These are phyloP conservation scores for Carcharodon carcharias DNA, from an alignment of 2,797 vertebrate genomes.

Conservation along the genomic window DNA sequence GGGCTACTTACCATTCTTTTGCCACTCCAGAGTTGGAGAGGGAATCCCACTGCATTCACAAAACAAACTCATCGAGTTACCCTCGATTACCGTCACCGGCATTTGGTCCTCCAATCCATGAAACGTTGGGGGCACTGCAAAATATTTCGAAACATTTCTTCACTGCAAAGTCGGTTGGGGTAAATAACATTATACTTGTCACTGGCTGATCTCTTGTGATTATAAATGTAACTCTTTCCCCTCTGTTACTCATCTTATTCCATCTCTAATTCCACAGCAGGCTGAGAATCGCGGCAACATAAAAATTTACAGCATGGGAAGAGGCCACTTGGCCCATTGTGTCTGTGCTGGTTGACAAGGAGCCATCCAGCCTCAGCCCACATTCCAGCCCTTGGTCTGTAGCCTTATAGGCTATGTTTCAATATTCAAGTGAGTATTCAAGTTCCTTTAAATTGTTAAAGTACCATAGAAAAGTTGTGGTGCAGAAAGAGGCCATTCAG, in stretches of 20 bases:
- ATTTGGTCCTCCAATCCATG: not conserved
- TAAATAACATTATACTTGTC: not conserved
- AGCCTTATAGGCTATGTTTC: not conserved
- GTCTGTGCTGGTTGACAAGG: not conserved
- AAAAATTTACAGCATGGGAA: not conserved
- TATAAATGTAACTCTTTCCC: too few relatives aligned
- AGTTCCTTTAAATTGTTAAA: not conserved
- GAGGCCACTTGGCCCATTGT: not conserved
- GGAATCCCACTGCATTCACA: constrained; percentile 22
- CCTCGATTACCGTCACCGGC: not conserved
- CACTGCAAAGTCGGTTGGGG: not conserved
- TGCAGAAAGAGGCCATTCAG: too few relatives aligned
- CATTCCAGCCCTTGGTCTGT: not conserved
- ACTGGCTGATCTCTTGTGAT: not conserved
- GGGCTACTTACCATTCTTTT: not conserved
- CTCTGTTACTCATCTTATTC: not conserved
- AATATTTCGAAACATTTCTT: constrained; percentile 12
- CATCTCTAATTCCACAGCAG: not conserved
- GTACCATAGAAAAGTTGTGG: too few relatives aligned
- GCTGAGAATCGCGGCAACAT: not conserved
- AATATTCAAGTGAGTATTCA: not conserved
- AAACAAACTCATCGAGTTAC: not conserved
- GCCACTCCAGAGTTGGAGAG: not conserved
- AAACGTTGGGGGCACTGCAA: not conserved
- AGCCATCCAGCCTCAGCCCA: not conserved